These are phyloP conservation scores for Lathronympha strigana DNA, from an alignment of 2,888 invertebrate genomes.

Conservation along the genomic window DNA sequence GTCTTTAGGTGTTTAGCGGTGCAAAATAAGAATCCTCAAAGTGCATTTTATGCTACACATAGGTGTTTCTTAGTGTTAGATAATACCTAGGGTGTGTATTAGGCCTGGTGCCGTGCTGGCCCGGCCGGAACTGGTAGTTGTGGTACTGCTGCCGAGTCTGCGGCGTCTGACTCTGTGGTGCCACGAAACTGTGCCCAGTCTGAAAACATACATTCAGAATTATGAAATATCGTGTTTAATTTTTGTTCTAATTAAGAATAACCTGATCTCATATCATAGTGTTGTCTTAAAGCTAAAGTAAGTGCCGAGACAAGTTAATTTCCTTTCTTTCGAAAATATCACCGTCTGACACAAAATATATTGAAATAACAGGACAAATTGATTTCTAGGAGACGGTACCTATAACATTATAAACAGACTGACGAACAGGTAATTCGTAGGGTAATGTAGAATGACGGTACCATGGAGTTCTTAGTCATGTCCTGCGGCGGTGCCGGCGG, in stretches of 20 bases:
- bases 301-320: no score
- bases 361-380: no score
- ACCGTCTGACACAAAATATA: not conserved
- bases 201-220: conserved; percentile 52
- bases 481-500: conserved; percentile 75
- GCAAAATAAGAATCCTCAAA: not conserved
- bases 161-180: conserved; percentile 66
- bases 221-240: no score
- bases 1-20: no score
- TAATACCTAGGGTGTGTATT: conserved; percentile 71
- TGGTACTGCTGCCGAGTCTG: conserved; percentile 67
- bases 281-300: no score
- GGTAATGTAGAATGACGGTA: not conserved
- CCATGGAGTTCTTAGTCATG: conserved; percentile 74
- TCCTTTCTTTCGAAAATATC: no score
- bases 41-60: not conserved
- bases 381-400: no score
- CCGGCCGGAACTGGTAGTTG: conserved; percentile 68
- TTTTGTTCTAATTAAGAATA: no score
- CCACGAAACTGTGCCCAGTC: conserved; percentile 72
- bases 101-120: conserved; percentile 72
- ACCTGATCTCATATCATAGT: no score
- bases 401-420: no score
- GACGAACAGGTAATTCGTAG: not conserved
- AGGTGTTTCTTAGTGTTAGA: not conserved